Percentiles rank a stretch among this genome's conserved stretches.
phyloP scores from a whole-genome alignment of 2,888 invertebrate species.

The Tanypteryx hageni region DNA sequence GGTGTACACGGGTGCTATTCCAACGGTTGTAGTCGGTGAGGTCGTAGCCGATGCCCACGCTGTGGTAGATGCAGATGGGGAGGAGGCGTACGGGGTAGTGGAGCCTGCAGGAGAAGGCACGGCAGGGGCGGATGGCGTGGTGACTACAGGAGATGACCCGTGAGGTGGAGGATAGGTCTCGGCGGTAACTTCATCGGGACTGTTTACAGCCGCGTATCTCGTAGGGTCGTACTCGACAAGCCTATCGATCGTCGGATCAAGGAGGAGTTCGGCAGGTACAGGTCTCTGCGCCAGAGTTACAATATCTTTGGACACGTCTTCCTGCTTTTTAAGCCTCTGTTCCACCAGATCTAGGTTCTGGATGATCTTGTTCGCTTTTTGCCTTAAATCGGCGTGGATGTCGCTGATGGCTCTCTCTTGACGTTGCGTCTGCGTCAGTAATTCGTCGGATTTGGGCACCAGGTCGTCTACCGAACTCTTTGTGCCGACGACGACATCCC shows the following conservation, averaged over 20 bases:
- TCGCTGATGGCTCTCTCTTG: conserved; percentile 92
- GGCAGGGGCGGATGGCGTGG: conserved; percentile 56
- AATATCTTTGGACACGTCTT: conserved; percentile 85
- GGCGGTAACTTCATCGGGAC: conserved; percentile 44
- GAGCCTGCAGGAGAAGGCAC: conserved; percentile 43
- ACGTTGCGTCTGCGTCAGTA: conserved; percentile 89
- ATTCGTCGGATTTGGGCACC: conserved; percentile 90
- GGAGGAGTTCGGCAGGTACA: conserved; percentile 82
- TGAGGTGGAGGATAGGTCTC: conserved; percentile 48
- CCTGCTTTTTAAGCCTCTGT: conserved; percentile 88
- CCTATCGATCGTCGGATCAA: conserved; percentile 87
- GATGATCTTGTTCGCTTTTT: conserved; percentile 91
- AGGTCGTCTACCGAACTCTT: conserved; percentile 92
- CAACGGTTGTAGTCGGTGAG: conserved; percentile 43
- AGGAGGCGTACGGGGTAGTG: conserved; percentile 35
- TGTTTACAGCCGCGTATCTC: conserved; percentile 76
- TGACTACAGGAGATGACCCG: conserved; percentile 14
- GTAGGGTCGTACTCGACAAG: conserved; percentile 87
- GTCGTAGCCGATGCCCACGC: conserved; percentile 52
- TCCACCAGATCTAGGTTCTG: conserved; percentile 92
- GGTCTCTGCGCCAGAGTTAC: conserved; percentile 87
- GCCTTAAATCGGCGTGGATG: conserved; percentile 88
- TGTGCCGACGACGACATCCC: conserved; percentile 93
- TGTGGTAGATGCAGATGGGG: conserved; percentile 38
- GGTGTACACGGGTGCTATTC: conserved; percentile 54